These are phyloP conservation scores for Synergus laeviventris DNA, from an alignment of 2,888 invertebrate genomes.

Conservation along the genomic window DNA sequence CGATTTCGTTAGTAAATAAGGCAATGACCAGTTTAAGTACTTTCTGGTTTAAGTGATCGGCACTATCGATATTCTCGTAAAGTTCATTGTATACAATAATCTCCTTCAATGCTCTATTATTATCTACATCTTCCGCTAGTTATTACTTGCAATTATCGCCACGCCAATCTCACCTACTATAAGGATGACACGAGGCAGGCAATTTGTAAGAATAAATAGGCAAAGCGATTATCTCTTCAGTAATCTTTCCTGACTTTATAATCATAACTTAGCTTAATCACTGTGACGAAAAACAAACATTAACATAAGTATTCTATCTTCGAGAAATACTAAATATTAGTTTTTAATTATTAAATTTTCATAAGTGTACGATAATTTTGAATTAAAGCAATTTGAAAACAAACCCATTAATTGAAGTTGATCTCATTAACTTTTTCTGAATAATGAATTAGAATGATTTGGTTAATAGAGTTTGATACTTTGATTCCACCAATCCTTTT, in stretches of 20 bases:
- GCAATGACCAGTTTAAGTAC: conserved; percentile 11
- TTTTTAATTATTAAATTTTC: not conserved
- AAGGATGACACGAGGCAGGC: conserved; percentile 12
- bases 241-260: not conserved
- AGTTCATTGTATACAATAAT: conserved; percentile 24
- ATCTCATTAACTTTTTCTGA: not conserved
- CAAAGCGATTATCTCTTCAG: conserved; percentile 25
- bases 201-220: conserved; percentile 19
- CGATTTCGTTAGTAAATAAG: conserved; percentile 12
- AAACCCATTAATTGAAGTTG: not conserved
- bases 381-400: not conserved
- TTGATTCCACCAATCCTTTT: conserved; percentile 31
- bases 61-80: conserved; percentile 12
- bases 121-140: conserved; percentile 29
- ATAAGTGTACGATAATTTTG: too few species aligned
- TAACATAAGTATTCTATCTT: not conserved
- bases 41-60: conserved; percentile 31
- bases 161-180: not conserved
- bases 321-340: not conserved
- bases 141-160: conserved; percentile 18
- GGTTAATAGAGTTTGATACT: not conserved
- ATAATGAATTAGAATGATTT: conserved; percentile 19
- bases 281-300: not conserved
- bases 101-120: conserved; percentile 26
- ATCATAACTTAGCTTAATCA: conserved; percentile 18